phyloP scores from a whole-genome alignment of 2,113 vertebrate species.

The Egretta garzetta region DNA sequence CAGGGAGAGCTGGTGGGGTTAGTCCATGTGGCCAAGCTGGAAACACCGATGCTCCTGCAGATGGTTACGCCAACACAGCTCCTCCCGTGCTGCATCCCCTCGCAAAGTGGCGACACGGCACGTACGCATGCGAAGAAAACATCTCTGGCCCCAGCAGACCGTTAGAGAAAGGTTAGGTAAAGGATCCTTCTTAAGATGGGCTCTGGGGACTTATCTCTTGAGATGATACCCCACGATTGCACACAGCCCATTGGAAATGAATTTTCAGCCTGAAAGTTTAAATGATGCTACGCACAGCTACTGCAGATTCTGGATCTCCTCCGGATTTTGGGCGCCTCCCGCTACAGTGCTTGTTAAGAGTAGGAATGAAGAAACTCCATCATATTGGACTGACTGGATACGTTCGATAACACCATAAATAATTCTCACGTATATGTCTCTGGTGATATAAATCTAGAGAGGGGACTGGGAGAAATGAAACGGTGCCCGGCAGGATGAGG shows the following conservation, averaged over 20 bases:
- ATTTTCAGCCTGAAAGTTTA: not conserved
- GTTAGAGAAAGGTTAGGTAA: not conserved
- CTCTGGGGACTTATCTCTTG: not conserved
- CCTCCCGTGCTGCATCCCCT: not conserved
- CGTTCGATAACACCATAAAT: not conserved
- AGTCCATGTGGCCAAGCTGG: not conserved
- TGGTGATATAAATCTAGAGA: not conserved
- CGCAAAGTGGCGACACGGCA: too few species aligned
- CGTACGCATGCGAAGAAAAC: not conserved
- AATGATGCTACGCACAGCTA: not conserved
- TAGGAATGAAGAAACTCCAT: not conserved
- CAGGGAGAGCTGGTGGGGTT: not conserved
- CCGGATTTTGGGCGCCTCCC: not conserved
- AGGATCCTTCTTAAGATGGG: not conserved
- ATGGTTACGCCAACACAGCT: not conserved
- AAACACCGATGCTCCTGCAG: not conserved
- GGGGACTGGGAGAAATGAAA: not conserved
- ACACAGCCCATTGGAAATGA: not conserved
- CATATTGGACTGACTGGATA: not conserved
- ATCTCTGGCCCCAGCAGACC: too few species aligned
- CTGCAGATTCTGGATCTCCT: not conserved
- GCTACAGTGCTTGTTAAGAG: not conserved
- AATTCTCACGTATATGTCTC: not conserved
- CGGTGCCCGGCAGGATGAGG: not conserved
- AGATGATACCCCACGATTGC: not conserved